Conservation (phyloP, 2,797 vertebrate species). For the Meda fulgida region DNA sequence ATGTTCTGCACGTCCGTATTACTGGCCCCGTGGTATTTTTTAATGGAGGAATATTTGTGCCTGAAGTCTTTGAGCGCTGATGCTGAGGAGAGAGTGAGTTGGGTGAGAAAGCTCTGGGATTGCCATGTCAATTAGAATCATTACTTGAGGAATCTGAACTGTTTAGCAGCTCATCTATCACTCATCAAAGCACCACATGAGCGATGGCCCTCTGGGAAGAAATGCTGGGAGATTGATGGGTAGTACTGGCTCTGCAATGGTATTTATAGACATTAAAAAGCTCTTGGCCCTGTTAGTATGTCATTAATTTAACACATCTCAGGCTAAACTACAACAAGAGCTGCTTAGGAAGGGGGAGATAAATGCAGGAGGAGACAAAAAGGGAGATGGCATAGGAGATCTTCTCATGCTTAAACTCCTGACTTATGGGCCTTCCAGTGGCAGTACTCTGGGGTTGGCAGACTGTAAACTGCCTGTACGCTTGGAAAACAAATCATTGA, state of each 20-base stretch:
- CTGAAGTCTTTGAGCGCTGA: neutral
- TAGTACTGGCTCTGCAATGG: constrained; percentile 33
- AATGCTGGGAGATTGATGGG: constrained; percentile 57
- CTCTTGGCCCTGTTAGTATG: constrained; percentile 40
- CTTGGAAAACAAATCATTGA: constrained; percentile 59
- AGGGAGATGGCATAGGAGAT: constrained; percentile 52
- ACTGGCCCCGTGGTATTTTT: neutral
- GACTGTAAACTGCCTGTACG: constrained; percentile 50
- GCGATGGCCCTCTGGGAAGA: constrained; percentile 52
- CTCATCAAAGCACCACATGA: constrained; percentile 51
- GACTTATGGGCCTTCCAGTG: constrained; percentile 47
- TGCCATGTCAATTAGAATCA: constrained; percentile 62
- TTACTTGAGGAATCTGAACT: constrained; percentile 62
- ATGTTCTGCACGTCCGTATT: neutral
- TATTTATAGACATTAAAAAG: constrained; percentile 52
- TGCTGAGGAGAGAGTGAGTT: constrained; percentile 26
- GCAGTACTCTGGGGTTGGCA: constrained; percentile 49
- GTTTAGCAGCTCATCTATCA: constrained; percentile 62
- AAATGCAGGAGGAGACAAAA: constrained; percentile 58
- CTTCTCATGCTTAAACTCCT: constrained; percentile 47
- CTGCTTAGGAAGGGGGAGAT: constrained; percentile 28
- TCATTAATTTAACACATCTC: constrained; percentile 53
- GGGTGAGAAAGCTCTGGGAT: constrained; percentile 55
- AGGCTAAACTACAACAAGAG: constrained; percentile 40
- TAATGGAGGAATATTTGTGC: constrained; percentile 12